phyloP scores from a whole-genome alignment of 2,888 invertebrate species.

The Pyrgus malvae region DNA sequence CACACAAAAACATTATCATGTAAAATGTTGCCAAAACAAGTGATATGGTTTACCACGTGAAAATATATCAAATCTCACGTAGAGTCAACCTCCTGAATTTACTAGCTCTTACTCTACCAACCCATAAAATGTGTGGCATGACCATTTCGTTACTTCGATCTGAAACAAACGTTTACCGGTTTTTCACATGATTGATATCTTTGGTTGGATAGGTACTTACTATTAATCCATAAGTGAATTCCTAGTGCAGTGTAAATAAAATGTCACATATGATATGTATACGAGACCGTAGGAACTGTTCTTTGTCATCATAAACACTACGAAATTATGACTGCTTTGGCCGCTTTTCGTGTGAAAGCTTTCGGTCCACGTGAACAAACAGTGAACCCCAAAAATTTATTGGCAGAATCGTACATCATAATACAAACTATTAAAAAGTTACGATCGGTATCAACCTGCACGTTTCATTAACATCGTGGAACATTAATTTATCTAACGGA shows the following conservation, averaged over 20 bases:
- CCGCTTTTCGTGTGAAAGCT: slow-evolving; percentile 34
- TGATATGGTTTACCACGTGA: no score
- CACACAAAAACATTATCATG: no score
- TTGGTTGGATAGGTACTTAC: background rate
- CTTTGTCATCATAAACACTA: slow-evolving; percentile 33
- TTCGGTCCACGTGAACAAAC: slow-evolving; percentile 29
- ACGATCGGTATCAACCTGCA: slow-evolving; percentile 20
- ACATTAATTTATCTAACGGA: slow-evolving; percentile 24
- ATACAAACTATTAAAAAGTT: slow-evolving; percentile 25
- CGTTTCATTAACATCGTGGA: slow-evolving; percentile 19
- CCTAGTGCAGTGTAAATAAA: slow-evolving; percentile 27
- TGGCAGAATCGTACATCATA: slow-evolving; percentile 26
- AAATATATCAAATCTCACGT: no score
- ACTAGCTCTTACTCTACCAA: no score
- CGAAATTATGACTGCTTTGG: slow-evolving; percentile 35
- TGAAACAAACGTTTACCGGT: no score
- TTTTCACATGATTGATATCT: no score
- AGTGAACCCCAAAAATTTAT: slow-evolving; percentile 23
- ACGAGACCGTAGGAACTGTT: slow-evolving; percentile 18
- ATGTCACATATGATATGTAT: slow-evolving; percentile 29
- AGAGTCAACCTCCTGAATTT: no score
- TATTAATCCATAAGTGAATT: background rate
- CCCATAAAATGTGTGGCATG: no score
- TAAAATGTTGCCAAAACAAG: no score
- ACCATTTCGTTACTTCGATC: no score